Base-by-base conservation (phyloP, 2,113 vertebrate genomes). In the Rhinolophus sinicus region DNA sequence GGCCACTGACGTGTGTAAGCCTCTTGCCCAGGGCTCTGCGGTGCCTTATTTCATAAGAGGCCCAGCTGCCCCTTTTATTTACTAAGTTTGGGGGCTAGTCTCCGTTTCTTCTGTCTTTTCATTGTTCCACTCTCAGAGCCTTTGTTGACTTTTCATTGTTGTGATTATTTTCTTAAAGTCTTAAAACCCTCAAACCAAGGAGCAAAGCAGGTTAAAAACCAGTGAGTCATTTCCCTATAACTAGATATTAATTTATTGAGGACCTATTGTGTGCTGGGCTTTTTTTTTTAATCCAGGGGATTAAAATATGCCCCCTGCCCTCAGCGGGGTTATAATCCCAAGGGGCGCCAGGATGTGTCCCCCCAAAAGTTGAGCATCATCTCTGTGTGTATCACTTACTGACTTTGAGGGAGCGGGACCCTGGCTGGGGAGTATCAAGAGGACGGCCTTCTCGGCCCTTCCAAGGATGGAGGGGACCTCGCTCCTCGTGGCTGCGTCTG, bases 21-120 rank as follows among this genome's bases (percentile, higher is more conserved):
- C 30, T 15, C 15, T 15, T 4, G 38, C 30, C 14, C 30, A 5
- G 54, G 56, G 47, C 56, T 65, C 75, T 0, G 47, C 8, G 0
- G 0, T 3, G n/a, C n/a, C 22, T 44, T 22, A 2, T 21, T 38
- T 35, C 50, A 1, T 0, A 21, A 9, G 18, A 8, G 9, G 24
- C 28, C 21, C 6, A 0, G 18, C 18, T 8, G 8, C 4, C 28
- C 30, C 33, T 24, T 62, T 16, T 16, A 15, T 40, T 67, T 56
- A 12, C 11, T 2, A 26, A 4, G 80, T 15, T 19, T 26, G 0
- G 0, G 56, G 40, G 47, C 30, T 15, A 5, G 2, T 0, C n/a
- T 3, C 33, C 7, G 0, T 16, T 13, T 5, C 50, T 22, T 1
- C 22, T 28, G 60, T 18, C 6, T 69, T n/a, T 18, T 38, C 7